These are phyloP conservation scores for Cettia cetti DNA, from an alignment of 2,113 vertebrate species.

Conservation along the genomic window DNA sequence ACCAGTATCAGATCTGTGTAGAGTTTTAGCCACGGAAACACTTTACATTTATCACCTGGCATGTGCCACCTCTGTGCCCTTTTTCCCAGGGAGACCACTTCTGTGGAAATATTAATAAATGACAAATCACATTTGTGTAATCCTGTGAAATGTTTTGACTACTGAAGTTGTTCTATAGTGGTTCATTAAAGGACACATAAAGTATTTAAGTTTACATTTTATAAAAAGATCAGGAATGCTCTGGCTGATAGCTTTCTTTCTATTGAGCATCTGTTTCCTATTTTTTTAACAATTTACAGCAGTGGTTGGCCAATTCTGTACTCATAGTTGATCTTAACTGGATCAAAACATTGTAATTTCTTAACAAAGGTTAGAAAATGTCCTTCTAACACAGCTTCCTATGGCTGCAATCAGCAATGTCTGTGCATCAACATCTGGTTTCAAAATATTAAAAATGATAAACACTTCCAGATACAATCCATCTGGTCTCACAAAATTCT, in stretches of 20 bases:
- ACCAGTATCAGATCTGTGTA: not conserved
- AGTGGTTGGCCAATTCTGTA: conserved; percentile 70
- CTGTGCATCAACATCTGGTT: conserved; percentile 75
- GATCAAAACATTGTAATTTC: conserved; percentile 74
- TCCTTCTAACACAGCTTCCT: conserved; percentile 71
- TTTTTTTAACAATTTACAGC: conserved; percentile 73
- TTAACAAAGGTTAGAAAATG: conserved; percentile 72
- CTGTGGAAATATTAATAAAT: conserved; percentile 68
- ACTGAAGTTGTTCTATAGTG: conserved; percentile 74
- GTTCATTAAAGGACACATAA: conserved; percentile 79
- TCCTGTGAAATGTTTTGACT: conserved; percentile 80
- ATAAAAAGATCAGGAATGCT: conserved; percentile 77
- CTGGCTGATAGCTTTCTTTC: conserved; percentile 69
- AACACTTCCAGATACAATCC: conserved; percentile 74
- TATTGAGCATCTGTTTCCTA: conserved; percentile 79
- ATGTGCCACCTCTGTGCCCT: conserved; percentile 49
- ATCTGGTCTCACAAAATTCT: conserved; percentile 66
- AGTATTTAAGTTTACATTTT: conserved; percentile 82
- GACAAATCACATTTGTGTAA: conserved; percentile 69
- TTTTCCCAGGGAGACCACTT: conserved; percentile 63
- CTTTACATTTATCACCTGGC: conserved; percentile 61
- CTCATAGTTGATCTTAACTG: conserved; percentile 74
- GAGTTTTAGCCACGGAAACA: not conserved
- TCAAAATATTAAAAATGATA: conserved; percentile 79
- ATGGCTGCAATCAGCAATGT: conserved; percentile 63